phyloP scores from a whole-genome alignment of 2,888 invertebrate species.

The Nyleta sp. region DNA sequence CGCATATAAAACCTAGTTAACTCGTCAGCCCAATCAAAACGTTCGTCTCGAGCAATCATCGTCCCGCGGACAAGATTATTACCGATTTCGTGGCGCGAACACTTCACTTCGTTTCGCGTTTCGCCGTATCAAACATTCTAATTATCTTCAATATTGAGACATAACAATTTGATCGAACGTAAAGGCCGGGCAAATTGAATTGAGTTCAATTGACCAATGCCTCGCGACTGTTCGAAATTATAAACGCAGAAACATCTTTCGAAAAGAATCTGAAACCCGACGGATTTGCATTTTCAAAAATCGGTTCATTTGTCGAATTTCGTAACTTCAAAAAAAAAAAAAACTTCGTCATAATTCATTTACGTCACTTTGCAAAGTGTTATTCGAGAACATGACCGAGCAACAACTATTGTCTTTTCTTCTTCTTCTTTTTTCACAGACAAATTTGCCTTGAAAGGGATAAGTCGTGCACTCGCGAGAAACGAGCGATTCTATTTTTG shows the following conservation, averaged over 20 bases:
- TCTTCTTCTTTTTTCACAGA: no score
- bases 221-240: background rate
- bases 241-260: no score
- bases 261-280: no score
- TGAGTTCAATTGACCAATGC: constrained; percentile 7
- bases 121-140: constrained; percentile 22
- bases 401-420: no score
- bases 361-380: no score
- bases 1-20: constrained; percentile 50
- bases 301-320: no score
- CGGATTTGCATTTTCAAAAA: no score
- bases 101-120: constrained; percentile 3
- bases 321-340: no score
- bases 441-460: background rate
- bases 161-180: constrained; percentile 20
- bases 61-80: constrained; percentile 22
- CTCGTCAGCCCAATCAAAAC: constrained; percentile 49
- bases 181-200: constrained; percentile 31
- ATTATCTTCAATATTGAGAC: constrained; percentile 27
- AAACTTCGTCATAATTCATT: no score
- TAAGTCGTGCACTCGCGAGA: background rate
- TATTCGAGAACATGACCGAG: no score
- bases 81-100: constrained; percentile 12
- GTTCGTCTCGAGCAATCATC: constrained; percentile 30
- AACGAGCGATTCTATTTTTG: background rate